Percentiles rank a stretch among this genome's conserved stretches.
Conservation (phyloP, 2,113 vertebrate species). For the Zonotrichia leucophrys region DNA sequence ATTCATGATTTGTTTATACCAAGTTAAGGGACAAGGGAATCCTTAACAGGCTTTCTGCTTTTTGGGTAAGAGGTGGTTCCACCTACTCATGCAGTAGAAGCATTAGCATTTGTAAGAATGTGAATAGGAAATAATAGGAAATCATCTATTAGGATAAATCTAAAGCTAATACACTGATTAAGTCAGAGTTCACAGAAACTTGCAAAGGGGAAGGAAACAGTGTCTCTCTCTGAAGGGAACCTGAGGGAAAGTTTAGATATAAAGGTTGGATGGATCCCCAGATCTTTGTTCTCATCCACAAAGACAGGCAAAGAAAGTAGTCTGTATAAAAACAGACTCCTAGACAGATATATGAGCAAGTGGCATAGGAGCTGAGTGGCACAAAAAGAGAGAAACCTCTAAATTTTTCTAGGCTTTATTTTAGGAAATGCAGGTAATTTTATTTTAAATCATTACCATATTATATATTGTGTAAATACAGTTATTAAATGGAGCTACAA, state of each 20-base stretch:
- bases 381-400: background rate
- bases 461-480: background rate
- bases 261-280: background rate
- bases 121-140: background rate
- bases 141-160: background rate
- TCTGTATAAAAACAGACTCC: background rate
- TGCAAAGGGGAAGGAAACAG: background rate
- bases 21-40: background rate
- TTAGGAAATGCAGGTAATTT: background rate
- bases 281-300: background rate
- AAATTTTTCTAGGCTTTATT: background rate
- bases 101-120: background rate
- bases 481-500: background rate
- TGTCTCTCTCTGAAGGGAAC: background rate
- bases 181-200: background rate
- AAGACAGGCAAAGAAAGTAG: background rate
- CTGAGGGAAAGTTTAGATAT: background rate
- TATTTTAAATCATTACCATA: background rate
- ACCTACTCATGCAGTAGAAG: background rate
- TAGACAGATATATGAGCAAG: background rate
- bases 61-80: background rate
- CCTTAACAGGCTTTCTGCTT: background rate
- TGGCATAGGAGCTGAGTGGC: background rate
- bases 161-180: background rate
- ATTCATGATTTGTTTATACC: slow-evolving; percentile 22